Base-by-base conservation (phyloP, 2,888 invertebrate genomes). In the Amblyjoppa proteus region DNA sequence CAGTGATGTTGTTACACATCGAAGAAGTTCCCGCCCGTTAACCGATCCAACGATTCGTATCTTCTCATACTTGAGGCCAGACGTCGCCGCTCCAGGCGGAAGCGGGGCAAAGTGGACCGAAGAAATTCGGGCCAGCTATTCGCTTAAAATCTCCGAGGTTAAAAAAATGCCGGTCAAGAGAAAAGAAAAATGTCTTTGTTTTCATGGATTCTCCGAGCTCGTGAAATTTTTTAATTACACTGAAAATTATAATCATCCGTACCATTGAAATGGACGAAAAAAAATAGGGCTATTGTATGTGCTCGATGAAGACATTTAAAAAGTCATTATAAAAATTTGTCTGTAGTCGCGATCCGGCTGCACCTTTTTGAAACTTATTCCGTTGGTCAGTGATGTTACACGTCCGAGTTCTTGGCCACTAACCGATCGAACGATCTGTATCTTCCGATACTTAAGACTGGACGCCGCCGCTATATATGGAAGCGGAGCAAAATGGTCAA, bases 361-460 rank as follows among this genome's bases (percentile, higher is more conserved):
- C 20, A 20, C 20, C 20, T 20, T 20, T 20, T 20, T 20, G 20
- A 20, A 20, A 20, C 20, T 20, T 20, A 20, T 20, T 31, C 69
- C 69, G 74, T 74, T 75, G 75, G 69, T 75, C 74, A 75, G 81
- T 68, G 61, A 75, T 75, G 68, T 20, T 20, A 68, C 75, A 81
- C 58, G 34, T 81, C 74, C 20, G n/a, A 34, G 3, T 69, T 75
- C 45, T 20, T 28, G 45, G 13, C 51, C 68, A 49, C 68, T 68
- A 66, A 81, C 34, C 64, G 9, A 41, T 73, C 41, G 66, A 73
- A 66, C 66, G 58, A 75, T 49, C 58, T 49, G 75, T 69, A 61
- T 34, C 69, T 45, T 49, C 51, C 25, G 16, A 75, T 75, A 68
- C 56, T 34, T 20, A n/a, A 66, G 66, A 2, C 34, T 34, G 13